Evolutionary conservation across 2,888 invertebrate species (phyloP), one percentile per base, ranked within the genome.

Genomic region (Liopterus haemorrhoidalis): DNA sequence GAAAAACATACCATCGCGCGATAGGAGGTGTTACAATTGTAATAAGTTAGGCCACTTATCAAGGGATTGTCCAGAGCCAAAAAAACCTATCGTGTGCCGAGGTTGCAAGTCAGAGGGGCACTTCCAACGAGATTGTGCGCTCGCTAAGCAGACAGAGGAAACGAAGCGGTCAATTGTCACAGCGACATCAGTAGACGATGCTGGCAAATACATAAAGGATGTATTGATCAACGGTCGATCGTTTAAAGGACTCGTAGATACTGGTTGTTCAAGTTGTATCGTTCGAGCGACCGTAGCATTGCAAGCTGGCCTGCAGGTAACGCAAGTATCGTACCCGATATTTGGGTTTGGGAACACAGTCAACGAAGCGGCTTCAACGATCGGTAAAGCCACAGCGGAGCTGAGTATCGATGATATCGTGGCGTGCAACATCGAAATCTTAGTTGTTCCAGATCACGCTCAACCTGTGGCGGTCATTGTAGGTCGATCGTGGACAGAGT

Each of bases 11-110:
- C 8, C 9, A n/a, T 19, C 4, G 11, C 1, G 12, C 6, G 15
- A 4, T n/a, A 14, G 12, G 8, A 33, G 21, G 12, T 19, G 19
- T 9, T 33, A 20, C 20, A 33, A 47, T 21, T 49, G 43, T 35
- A 30, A 39, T n/a, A 36, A 35, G 27, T 8, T 20, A 5, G 46
- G 46, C 9, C 43, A 47, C 32, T 16, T 47, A 15, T 38, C 46
- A 9, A 32, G 11, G 11, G n/a, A 47, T 39, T 49, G 40, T 21
- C n/a, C 14, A 19, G 38, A 47, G 30, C 35, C 33, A 12, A 35
- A 19, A 21, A 42, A 15, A 5, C 12, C 11, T 21, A 43, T 14
- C 25, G 22, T 3, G 30, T 43, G 18, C 5, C 24, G 42, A 30
- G 37, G 37, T 21, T 47, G 27, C 25, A 44, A 41, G 8, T 11